Percentiles rank a stretch among this genome's conserved stretches.
Evolutionary conservation across 2,113 vertebrate genomes (phyloP).

Genomic region (Sakesphorus luctuosus): DNA sequence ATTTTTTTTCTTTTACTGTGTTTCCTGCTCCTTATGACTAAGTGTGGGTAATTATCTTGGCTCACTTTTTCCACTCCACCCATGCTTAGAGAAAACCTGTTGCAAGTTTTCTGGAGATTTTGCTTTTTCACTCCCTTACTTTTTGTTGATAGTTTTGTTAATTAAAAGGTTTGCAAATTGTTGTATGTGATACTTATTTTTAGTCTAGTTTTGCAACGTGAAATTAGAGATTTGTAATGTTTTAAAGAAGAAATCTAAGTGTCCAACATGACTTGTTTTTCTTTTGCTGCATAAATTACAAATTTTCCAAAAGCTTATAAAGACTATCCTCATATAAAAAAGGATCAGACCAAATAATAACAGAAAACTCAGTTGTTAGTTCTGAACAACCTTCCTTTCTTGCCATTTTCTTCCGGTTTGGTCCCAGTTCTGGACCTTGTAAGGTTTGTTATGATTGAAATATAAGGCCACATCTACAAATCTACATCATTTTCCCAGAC

Average conservation of each 20-base stretch:
- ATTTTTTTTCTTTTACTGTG: conserved; percentile 74
- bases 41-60: conserved; percentile 78
- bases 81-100: conserved; percentile 78
- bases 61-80: conserved; percentile 83
- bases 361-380: not conserved
- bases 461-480: not conserved
- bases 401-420: not conserved
- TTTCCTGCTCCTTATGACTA: conserved; percentile 82
- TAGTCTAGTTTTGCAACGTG: conserved; percentile 34
- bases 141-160: conserved; percentile 15
- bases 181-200: conserved; percentile 51
- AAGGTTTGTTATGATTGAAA: not conserved
- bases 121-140: not conserved
- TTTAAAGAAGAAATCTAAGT: not conserved
- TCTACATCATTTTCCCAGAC: not conserved
- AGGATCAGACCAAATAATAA: not conserved
- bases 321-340: not conserved
- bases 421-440: not conserved
- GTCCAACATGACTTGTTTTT: not conserved
- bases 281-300: not conserved
- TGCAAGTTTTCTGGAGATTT: conserved; percentile 74
- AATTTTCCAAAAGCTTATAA: not conserved
- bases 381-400: not conserved
- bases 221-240: conserved; percentile 22
- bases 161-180: conserved; percentile 67